These are phyloP conservation scores for Panorpa germanica DNA, from an alignment of 2,888 invertebrate species.

Conservation along the genomic window DNA sequence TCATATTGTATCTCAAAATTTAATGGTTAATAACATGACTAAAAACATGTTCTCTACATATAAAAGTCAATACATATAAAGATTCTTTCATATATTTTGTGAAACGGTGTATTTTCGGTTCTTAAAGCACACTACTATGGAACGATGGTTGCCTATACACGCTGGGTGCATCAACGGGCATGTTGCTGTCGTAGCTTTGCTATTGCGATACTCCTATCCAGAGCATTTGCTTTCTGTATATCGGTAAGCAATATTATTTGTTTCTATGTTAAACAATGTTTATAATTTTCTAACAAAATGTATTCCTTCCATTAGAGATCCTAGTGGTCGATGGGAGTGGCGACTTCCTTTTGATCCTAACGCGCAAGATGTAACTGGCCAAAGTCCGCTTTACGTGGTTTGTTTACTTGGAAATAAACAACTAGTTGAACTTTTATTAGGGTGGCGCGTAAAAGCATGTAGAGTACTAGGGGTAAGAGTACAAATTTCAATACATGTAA, in stretches of 20 bases:
- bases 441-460: constrained; percentile 42
- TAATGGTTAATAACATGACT: too few species aligned
- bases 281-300: too few species aligned
- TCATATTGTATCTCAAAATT: too few species aligned
- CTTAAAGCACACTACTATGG: constrained; percentile 63
- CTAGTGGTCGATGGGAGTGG: constrained; percentile 62
- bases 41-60: constrained; percentile 1
- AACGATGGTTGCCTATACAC: constrained; percentile 83
- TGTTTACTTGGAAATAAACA: constrained; percentile 65
- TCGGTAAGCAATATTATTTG: constrained; percentile 20
- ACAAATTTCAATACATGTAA: neutral
- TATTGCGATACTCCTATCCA: constrained; percentile 72
- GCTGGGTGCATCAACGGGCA: constrained; percentile 85
- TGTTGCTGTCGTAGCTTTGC: constrained; percentile 49
- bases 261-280: too few species aligned
- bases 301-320: constrained; percentile 35
- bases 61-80: constrained; percentile 1
- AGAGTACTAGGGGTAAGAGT: constrained; percentile 21
- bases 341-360: constrained; percentile 85
- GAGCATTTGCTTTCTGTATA: constrained; percentile 40
- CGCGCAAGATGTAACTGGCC: constrained; percentile 72
- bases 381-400: constrained; percentile 80
- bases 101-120: constrained; percentile 11
- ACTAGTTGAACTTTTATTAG: constrained; percentile 57
- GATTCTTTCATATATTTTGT: too few species aligned